These are phyloP conservation scores for rabbit (Oryctolagus cuniculus) DNA, from an alignment of 2,113 vertebrate species.

Conservation along the genomic window DNA sequence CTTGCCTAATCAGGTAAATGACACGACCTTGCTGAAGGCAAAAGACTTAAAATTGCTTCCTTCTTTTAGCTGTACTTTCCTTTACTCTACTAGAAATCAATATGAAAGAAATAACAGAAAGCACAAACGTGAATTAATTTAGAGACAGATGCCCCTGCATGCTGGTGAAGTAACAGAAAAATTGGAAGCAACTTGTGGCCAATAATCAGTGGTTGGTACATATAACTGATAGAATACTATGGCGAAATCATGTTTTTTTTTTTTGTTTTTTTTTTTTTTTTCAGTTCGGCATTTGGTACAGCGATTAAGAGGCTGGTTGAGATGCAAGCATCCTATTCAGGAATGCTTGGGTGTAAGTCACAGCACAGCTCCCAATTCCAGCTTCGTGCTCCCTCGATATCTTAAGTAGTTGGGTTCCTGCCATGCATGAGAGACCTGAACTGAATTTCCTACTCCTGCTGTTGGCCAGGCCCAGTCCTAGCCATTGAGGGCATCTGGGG, in stretches of 20 bases:
- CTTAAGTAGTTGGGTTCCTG: too few species aligned
- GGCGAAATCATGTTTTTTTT: not conserved
- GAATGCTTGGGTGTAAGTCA: too few species aligned
- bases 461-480: too few species aligned
- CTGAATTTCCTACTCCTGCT: too few species aligned
- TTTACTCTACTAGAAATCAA: not conserved
- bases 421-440: too few species aligned
- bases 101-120: not conserved
- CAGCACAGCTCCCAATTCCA: too few species aligned
- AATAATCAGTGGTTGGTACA: not conserved
- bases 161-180: not conserved
- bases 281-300: too few species aligned
- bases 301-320: too few species aligned
- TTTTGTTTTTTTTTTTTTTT: too few species aligned
- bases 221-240: not conserved
- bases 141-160: not conserved
- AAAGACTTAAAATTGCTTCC: not conserved
- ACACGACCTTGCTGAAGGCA: not conserved
- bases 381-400: too few species aligned
- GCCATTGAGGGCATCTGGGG: too few species aligned
- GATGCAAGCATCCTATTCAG: too few species aligned
- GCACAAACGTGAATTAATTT: not conserved
- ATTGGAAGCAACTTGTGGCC: not conserved
- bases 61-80: not conserved
- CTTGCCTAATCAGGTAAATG: not conserved